A percentile compares a stretch with the other conserved stretches of the same genome.
Evolutionary conservation across 1,140 invertebrate species (phyloP).

Genomic region (Apis mellifera): Amel_HAv3.1 CM009931.2:2841501-2842000

Average conservation of each 20-base stretch:
- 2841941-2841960: conserved; percentile 43
- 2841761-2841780: neutral
- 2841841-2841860: conserved; percentile 39
- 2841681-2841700: too few relatives aligned
- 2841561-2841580: too few relatives aligned
- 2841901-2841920: conserved; percentile 62
- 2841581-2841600: neutral
- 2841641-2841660: too few relatives aligned
- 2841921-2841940: conserved; percentile 33
- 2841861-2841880: conserved; percentile 24
- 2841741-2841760: neutral
- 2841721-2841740: neutral
- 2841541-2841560: too few relatives aligned
- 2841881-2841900: conserved; percentile 54
- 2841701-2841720: neutral
- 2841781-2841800: neutral
- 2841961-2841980: conserved; percentile 48
- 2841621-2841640: too few relatives aligned
- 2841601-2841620: too few relatives aligned
- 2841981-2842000: neutral
- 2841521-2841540: too few relatives aligned
- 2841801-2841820: conserved; percentile 30
- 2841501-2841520: too few relatives aligned
- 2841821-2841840: conserved; percentile 33
- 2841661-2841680: too few relatives aligned